Conservation (phyloP, 2,113 vertebrate species). For the Chrysochloris asiatica region DNA sequence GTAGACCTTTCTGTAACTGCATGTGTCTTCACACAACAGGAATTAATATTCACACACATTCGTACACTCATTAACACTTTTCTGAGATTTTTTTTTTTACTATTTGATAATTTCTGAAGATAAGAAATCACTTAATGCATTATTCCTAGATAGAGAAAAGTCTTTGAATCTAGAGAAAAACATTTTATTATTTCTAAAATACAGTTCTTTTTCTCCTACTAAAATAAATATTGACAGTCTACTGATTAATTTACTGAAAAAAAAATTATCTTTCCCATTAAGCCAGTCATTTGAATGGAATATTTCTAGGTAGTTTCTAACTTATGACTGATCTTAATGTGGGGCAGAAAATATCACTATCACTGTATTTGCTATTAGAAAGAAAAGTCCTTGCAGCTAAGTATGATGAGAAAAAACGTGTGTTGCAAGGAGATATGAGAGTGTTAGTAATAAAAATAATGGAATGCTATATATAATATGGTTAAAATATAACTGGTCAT, state of each 20-base stretch:
- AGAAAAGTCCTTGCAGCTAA: background rate
- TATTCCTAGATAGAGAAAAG: background rate
- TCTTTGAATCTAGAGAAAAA: background rate
- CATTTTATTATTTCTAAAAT: background rate
- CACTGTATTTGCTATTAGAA: background rate
- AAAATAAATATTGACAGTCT: background rate
- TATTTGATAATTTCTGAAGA: background rate
- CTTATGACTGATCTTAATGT: background rate
- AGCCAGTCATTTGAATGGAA: background rate
- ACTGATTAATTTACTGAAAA: background rate
- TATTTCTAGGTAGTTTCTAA: conserved; percentile 9
- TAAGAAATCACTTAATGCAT: background rate
- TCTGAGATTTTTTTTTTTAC: background rate
- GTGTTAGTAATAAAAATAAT: conserved; percentile 10
- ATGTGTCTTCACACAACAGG: background rate
- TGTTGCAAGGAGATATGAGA: background rate
- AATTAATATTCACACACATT: conserved; percentile 2
- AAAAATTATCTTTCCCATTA: conserved; percentile 2
- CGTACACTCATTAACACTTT: background rate
- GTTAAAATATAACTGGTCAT: conserved; percentile 1
- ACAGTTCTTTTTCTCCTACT: background rate
- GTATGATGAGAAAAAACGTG: background rate
- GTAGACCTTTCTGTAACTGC: background rate
- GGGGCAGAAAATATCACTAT: background rate
- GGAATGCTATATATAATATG: background rate